Base-by-base conservation (phyloP, 2,113 vertebrate species). In the Hippocampus guttulatus region DNA sequence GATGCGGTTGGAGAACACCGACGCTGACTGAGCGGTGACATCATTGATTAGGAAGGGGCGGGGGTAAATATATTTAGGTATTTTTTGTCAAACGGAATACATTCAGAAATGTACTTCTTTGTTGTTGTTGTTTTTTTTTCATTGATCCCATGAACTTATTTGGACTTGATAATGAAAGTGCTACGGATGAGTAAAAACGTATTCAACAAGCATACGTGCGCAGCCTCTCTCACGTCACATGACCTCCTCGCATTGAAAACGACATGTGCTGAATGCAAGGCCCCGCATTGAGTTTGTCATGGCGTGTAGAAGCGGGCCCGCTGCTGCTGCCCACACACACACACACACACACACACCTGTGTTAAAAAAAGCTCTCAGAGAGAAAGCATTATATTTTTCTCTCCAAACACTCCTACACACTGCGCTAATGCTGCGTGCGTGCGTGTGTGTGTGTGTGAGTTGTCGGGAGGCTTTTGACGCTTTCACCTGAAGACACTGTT, bases 401-500 rank as follows among this genome's bases (percentile, higher is more conserved):
- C 75, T 77, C 21, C 33, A 70, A 82, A 73, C 62, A 74, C 87
- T 82, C 85, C 86, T 67, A 87, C 87, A 84, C 83, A 74, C 52
- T 62, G 47, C 80, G 81, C 71, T 73, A 67, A 64, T 74, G 73
- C 57, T 57, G 75, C 67, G 68, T 62, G 69, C 60, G 76, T 65
- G 70, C 65, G 84, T 57, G 76, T 51, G 75, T 69, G 68, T 62
- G 69, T 65, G 76, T 65, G 70, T 67, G 84, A 70, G 80, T 73
- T 51, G 73, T 80, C 67, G 70, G 75, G 54, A 78, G 79, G 64
- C 58, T 64, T 68, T 79, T 64, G 79, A 83, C 84, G 80, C 77
- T 74, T 87, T 85, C 80, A 88, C 85, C 83, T 85, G 84, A 84
- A 77, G 83, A 85, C 73, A 77, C 75, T 83, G 85, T 88, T 84